Conservation (phyloP, 1,140 invertebrate species). For the Tribolium madens region DNA sequence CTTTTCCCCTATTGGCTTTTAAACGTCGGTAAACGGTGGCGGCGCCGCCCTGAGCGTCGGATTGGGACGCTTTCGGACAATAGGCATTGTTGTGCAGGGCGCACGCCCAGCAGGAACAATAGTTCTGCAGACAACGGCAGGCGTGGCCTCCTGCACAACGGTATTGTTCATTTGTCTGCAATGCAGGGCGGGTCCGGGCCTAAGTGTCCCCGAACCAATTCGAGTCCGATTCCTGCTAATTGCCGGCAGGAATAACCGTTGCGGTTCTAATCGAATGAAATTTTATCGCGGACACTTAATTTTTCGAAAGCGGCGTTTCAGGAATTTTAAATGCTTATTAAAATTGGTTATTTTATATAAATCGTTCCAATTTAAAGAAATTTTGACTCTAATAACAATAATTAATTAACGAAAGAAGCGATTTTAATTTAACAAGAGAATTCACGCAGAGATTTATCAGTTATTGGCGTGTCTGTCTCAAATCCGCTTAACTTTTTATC, state of each 20-base stretch:
- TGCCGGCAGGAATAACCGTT: too few relatives aligned
- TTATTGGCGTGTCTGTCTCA: slow-evolving; percentile 9
- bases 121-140: slow-evolving; percentile 63
- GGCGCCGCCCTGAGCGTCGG: slow-evolving; percentile 62
- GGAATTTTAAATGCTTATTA: slow-evolving; percentile 27
- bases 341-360: slow-evolving; percentile 9
- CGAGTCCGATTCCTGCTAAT: slow-evolving; percentile 28
- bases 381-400: slow-evolving; percentile 5
- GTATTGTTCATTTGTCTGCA: slow-evolving; percentile 64
- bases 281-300: not conserved
- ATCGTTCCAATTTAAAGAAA: slow-evolving; percentile 16
- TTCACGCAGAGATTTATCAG: not conserved
- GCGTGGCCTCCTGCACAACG: slow-evolving; percentile 59
- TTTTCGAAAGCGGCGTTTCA: not conserved
- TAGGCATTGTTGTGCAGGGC: slow-evolving; percentile 62
- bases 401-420: not conserved
- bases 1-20: slow-evolving; percentile 46
- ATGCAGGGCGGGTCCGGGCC: slow-evolving; percentile 52
- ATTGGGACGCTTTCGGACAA: slow-evolving; percentile 63
- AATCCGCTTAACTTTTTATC: slow-evolving; percentile 28
- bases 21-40: slow-evolving; percentile 46
- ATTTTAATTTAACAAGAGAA: slow-evolving; percentile 5
- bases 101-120: slow-evolving; percentile 62
- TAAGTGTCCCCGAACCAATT: slow-evolving; percentile 54
- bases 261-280: slow-evolving; percentile 1